Evolutionary conservation across 2,797 vertebrate species (phyloP), one percentile per base, ranked within the genome.

Genomic region (Bufotes viridis): DNA sequence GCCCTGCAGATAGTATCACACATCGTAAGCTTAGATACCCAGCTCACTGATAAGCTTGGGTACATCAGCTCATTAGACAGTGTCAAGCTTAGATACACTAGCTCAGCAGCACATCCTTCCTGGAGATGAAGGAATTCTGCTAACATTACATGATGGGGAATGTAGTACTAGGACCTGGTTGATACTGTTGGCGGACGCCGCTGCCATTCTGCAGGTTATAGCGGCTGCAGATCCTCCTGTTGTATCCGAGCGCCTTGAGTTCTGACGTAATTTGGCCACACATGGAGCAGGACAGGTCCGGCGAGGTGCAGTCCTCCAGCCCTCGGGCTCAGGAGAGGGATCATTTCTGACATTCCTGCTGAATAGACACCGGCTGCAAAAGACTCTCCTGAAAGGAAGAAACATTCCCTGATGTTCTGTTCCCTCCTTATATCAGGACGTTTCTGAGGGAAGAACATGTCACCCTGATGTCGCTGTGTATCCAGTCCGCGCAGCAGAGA

Each of bases 321-420:
- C 67, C 74, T 78, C 74, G 8, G 74, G 74, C 74, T 53, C 69
- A 12, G 69, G 6, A 42, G 15, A n/a, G 9, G 20, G n/a, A 13
- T 49, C 72, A 49, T 74, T 49, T 20, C 72, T 74, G 34, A 74
- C 72, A 74, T 74, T 74, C 72, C 72, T 74, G 72, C 15, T 26
- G 15, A 69, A 13, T 13, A 70, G 69, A 34, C 26, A 34, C 15
- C 8, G 22, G 20, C 72, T 2, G 49, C 4, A 53, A 22, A 76
- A 76, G 51, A 53, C n/a, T 22, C 72, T 51, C 51, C 9, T 75
- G 18, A 3, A 75, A 51, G 6, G 17, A 75, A 51, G 72, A 10
- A n/a, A 75, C 20, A 72, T 72, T 70, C 13, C 42, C 26, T 18
- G 69, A 42, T 34, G 12, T 12, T n/a, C 2, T 0, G 0, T 20